Evolutionary conservation across 1,140 invertebrate species (phyloP).

Genomic region (Ceratina calcarata): DNA sequence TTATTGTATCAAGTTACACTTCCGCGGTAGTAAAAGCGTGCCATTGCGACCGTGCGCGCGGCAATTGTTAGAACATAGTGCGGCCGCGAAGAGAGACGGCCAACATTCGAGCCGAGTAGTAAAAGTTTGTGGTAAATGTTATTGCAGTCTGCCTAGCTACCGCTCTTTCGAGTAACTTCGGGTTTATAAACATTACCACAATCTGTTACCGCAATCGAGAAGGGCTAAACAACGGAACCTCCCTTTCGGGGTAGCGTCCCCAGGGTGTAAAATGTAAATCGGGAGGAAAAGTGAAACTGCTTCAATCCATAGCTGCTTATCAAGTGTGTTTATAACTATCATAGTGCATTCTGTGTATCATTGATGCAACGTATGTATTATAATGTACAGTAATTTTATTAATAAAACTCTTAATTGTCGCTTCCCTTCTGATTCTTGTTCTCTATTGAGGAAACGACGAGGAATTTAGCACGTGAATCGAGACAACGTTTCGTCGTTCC

Average conservation of each 20-base stretch:
- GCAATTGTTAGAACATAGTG: constrained; percentile 63
- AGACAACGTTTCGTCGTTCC: neutral
- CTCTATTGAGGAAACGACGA: too few relatives aligned
- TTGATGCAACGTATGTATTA: too few relatives aligned
- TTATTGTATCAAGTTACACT: constrained; percentile 66
- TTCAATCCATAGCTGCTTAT: too few relatives aligned
- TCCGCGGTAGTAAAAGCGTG: constrained; percentile 55
- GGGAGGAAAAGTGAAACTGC: too few relatives aligned
- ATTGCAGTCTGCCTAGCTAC: constrained; percentile 54
- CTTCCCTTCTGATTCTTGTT: too few relatives aligned
- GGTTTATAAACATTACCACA: constrained; percentile 64
- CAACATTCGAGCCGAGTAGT: constrained; percentile 57
- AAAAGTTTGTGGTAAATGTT: constrained; percentile 67
- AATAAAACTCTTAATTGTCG: too few relatives aligned
- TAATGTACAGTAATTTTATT: too few relatives aligned
- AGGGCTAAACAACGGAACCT: neutral
- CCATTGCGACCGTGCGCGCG: constrained; percentile 50
- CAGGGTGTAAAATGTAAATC: neutral
- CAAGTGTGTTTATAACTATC: too few relatives aligned
- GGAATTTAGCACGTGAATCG: neutral
- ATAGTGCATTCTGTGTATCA: too few relatives aligned
- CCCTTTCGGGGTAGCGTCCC: neutral
- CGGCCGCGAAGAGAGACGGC: constrained; percentile 14
- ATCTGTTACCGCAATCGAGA: constrained; percentile 62
- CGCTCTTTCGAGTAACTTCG: constrained; percentile 57